Base-by-base conservation (phyloP, 2,113 vertebrate species). In the Nesogale talazaci region DNA sequence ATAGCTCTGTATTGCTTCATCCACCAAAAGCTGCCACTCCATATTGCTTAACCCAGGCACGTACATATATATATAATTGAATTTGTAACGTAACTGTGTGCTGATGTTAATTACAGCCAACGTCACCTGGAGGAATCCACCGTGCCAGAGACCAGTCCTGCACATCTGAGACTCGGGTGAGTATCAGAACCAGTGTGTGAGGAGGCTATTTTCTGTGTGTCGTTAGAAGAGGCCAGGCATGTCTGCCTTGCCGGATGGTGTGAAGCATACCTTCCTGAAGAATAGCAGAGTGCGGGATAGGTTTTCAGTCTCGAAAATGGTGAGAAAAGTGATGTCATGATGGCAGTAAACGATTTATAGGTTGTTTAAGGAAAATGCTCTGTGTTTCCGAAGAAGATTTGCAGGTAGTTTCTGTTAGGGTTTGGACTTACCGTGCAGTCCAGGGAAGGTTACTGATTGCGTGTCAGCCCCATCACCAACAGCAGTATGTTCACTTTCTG, bases 41-140 rank as follows among this genome's bases (percentile, higher is more conserved):
- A 12, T 34, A 15, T 93, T 95, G 90, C 92, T 72, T 93, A 94
- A 96, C 93, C 88, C 22, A 38, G 72, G 22, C 65, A 22, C 76
- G 36, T 59, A 1, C 70, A 12, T 36, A 40, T 94, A 96, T 92
- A 56, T 94, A 96, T 83, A 95, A 91, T 16, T 29, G 82, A 79
- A 75, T 4, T 52, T 61, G 12, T 27, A 86, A 42, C n/a, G 36
- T 86, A 82, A 80, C 25, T 83, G 31, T 14, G 11, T 42, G 72
- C 25, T 27, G 74, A 6, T 42, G 10, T 23, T 85, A 78, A 52
- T 81, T 38, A 82, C 76, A 69, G 82, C n/a, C 70, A 93, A 87
- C 56, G 23, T 78, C 79, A 31, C 59, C 27, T 15, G 57, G 83
- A 92, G 70, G 88, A 91, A 93, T 76, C 36, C 40, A 80, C 82